phyloP scores from a whole-genome alignment of 1,140 invertebrate genomes.

The Yoshiicerus persimilis region DNA sequence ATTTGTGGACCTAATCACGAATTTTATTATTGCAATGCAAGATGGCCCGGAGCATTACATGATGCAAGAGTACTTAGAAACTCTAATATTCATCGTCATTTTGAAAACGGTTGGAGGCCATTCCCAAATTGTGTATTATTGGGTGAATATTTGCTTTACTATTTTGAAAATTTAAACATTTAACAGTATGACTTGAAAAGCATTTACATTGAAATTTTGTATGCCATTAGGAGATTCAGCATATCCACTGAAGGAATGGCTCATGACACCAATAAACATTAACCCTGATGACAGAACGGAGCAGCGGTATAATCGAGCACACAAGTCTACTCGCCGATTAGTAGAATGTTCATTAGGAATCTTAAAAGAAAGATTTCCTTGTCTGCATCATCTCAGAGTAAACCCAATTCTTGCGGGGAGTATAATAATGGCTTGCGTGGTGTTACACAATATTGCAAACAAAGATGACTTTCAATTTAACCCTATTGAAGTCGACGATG shows the following conservation, averaged over 20 bases:
- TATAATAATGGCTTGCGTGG: background rate
- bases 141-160: no score
- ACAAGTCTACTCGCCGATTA: background rate
- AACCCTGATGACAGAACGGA: background rate
- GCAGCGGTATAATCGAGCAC: background rate
- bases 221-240: background rate
- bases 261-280: background rate
- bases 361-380: background rate
- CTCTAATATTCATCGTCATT: conserved; percentile 20
- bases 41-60: conserved; percentile 48
- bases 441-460: background rate
- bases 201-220: no score
- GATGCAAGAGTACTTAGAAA: conserved; percentile 49
- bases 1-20: conserved; percentile 47
- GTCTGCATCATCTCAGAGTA: background rate
- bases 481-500: no score
- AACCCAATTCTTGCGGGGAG: background rate
- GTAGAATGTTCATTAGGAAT: background rate
- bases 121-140: conserved; percentile 31
- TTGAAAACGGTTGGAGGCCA: conserved; percentile 37
- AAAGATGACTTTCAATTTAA: no score
- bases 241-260: background rate
- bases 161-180: no score
- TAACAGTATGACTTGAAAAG: no score
- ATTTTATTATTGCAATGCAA: conserved; percentile 48